Conservation (phyloP, 1,140 invertebrate genomes). For the Fragariocoptes setiger region DNA sequence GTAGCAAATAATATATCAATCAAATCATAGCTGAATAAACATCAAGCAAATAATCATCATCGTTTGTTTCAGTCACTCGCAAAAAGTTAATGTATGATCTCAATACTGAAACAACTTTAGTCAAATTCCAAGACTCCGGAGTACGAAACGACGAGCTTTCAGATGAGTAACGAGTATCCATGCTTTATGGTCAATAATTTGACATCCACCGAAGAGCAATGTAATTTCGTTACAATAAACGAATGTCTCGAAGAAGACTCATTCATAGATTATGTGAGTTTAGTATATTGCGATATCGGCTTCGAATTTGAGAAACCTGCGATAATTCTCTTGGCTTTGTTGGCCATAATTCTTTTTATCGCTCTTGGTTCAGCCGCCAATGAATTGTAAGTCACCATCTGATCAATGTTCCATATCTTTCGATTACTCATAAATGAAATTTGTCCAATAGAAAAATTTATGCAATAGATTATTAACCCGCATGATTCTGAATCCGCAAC, state of each 20-base stretch:
- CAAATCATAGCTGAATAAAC: no score
- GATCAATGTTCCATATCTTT: background rate
- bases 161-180: background rate
- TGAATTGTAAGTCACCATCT: slow-evolving; percentile 6
- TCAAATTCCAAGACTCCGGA: no score
- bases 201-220: background rate
- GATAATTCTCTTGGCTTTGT: background rate
- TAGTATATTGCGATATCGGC: background rate
- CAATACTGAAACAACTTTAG: no score
- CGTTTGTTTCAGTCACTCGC: no score
- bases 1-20: no score
- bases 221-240: background rate
- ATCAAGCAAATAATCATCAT: no score
- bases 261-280: background rate
- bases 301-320: background rate
- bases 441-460: no score
- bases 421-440: background rate
- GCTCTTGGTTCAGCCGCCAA: slow-evolving; percentile 2
- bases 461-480: no score
- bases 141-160: no score
- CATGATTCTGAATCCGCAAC: no score
- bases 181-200: background rate
- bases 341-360: slow-evolving; percentile 4
- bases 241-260: background rate
- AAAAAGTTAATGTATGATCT: no score